Conservation (phyloP, 2,113 vertebrate species). For the Eurypyga helias region DNA sequence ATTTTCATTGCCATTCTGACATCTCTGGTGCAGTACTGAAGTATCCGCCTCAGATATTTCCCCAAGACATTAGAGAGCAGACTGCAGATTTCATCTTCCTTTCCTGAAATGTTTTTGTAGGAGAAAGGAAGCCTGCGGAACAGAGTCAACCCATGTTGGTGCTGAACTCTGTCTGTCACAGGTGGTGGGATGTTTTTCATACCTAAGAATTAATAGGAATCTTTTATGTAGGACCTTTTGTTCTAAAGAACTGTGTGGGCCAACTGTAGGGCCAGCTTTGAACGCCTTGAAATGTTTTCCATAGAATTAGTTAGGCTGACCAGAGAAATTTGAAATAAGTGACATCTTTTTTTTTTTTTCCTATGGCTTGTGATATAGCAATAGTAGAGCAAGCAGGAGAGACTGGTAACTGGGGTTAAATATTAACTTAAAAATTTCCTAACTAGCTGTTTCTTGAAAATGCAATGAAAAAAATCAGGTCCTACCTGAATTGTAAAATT, state of each 20-base stretch:
- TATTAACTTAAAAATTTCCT: neutral
- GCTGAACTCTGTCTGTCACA: neutral
- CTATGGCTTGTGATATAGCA: neutral
- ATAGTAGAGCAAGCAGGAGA: neutral
- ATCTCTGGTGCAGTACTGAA: neutral
- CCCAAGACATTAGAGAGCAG: neutral
- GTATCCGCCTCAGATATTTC: neutral
- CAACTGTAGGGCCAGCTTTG: neutral
- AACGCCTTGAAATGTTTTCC: neutral
- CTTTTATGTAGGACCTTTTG: neutral
- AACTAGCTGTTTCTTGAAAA: neutral
- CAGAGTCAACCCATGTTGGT: neutral
- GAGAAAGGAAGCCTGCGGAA: neutral
- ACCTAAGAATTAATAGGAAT: neutral
- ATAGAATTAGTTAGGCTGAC: neutral
- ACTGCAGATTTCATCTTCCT: neutral
- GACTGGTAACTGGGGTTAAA: neutral
- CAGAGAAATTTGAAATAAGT: neutral
- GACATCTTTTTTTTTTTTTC: neutral
- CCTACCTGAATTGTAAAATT: neutral
- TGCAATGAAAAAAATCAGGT: neutral
- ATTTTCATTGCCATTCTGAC: neutral
- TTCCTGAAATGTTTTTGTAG: neutral
- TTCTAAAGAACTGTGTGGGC: neutral
- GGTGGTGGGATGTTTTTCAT: neutral